A percentile compares a stretch with the other conserved stretches of the same genome.
Evolutionary conservation across 1,140 invertebrate species (phyloP).

Genomic region (Hydropsyche tenuis): DNA sequence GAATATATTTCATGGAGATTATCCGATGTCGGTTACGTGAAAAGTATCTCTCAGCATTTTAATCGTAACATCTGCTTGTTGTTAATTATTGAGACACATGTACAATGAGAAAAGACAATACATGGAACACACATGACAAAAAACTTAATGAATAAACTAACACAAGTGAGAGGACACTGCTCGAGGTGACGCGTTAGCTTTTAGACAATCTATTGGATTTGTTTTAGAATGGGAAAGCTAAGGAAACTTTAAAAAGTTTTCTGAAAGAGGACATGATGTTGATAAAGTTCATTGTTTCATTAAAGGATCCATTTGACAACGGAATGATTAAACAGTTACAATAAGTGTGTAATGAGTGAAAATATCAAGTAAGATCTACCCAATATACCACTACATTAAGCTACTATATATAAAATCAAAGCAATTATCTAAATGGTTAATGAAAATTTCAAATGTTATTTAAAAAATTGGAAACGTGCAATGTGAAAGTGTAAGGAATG

Average conservation of each 20-base stretch:
- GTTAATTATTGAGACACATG: slow-evolving; percentile 23
- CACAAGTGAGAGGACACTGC: slow-evolving; percentile 16
- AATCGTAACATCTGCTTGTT: slow-evolving; percentile 15
- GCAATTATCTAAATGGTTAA: slow-evolving; percentile 14
- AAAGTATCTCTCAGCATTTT: neutral
- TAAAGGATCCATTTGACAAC: neutral
- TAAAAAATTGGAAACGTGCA: neutral
- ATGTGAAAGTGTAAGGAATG: neutral
- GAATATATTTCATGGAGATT: too few species aligned
- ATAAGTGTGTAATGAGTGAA: slow-evolving; percentile 5
- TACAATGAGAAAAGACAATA: slow-evolving; percentile 36
- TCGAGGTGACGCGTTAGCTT: neutral
- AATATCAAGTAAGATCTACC: slow-evolving; percentile 6
- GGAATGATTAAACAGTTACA: neutral
- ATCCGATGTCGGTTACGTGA: neutral
- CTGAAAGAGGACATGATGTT: neutral
- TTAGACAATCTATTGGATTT: neutral
- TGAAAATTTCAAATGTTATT: neutral
- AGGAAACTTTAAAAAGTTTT: neutral
- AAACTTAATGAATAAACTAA: slow-evolving; percentile 22
- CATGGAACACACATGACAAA: slow-evolving; percentile 24
- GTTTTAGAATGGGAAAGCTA: neutral
- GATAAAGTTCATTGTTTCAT: neutral
- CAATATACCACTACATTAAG: slow-evolving; percentile 13
- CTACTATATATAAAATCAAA: slow-evolving; percentile 11